A percentile compares a stretch with the other conserved stretches of the same genome.
Conservation (phyloP, 2,113 vertebrate genomes). For the Gnathonemus echidnorhynchus region DNA sequence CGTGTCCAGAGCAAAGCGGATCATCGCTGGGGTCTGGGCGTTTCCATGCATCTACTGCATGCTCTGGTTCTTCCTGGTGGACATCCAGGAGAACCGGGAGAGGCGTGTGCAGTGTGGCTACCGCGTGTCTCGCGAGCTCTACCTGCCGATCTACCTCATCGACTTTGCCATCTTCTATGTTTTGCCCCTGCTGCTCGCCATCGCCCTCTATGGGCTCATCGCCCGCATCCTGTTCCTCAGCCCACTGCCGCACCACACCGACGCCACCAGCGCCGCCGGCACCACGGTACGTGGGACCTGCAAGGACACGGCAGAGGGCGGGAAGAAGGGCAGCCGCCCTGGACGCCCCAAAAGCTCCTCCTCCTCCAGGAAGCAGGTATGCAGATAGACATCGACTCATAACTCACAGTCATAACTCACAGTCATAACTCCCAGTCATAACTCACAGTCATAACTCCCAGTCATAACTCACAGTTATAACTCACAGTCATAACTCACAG, state of each 20-base stretch:
- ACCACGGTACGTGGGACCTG: conserved; percentile 47
- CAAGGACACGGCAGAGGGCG: conserved; percentile 32
- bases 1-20: conserved; percentile 63
- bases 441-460: too few relatives aligned
- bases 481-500: too few relatives aligned
- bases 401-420: not conserved
- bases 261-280: conserved; percentile 20
- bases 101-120: conserved; percentile 64
- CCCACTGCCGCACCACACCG: conserved; percentile 47
- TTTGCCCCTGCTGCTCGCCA: conserved; percentile 60
- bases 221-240: conserved; percentile 63
- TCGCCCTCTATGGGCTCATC: conserved; percentile 64
- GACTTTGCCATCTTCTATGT: conserved; percentile 73
- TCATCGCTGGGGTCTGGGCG: conserved; percentile 61
- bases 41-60: conserved; percentile 67
- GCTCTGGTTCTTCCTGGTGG: conserved; percentile 74
- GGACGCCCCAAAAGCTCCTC: conserved; percentile 42
- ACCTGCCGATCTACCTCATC: conserved; percentile 72
- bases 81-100: conserved; percentile 55
- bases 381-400: not conserved
- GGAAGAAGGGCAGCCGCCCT: conserved; percentile 32
- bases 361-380: conserved; percentile 74
- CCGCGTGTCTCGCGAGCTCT: conserved; percentile 67
- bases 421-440: too few relatives aligned
- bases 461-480: too few relatives aligned